Evolutionary conservation across 1,140 invertebrate species (phyloP), one percentile per base, ranked within the genome.

Genomic region (Luehdorfia chinensis): DNA sequence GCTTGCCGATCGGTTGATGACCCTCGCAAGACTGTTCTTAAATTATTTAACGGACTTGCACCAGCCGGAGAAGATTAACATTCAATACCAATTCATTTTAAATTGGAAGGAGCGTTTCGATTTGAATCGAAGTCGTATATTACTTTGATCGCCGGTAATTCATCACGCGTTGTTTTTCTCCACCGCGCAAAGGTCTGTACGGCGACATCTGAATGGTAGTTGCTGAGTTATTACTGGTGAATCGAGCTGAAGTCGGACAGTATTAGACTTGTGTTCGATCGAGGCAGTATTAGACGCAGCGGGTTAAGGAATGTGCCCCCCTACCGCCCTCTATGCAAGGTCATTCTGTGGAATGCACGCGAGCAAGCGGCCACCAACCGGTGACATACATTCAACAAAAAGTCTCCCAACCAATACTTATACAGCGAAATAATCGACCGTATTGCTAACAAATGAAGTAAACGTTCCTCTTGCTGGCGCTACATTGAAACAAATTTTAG

Each of bases 181-280:
- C 53, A 59, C n/a, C n/a, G n/a, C n/a, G n/a, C n/a, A n/a, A n/a
- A n/a, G n/a, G n/a, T n/a, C n/a, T n/a, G n/a, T n/a, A 55, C 47
- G 48, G 47, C 46, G 70, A 73, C 70, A 61, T 34, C 50, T 68
- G 61, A 68, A 70, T 74, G 59, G 59, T 7, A 6, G n/a, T n/a
- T n/a, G 27, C 47, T 21, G 52, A 64, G 44, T 64, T 56, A 59
- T 44, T 27, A 43, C 50, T 50, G n/a, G n/a, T n/a, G n/a, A n/a
- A 51, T 49, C 41, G 41, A 50, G 30, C 27, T 46, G 47, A 46
- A 50, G 48, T 32, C 33, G 16, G 31, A 47, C 34, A 25, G 52
- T 43, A 43, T 15, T 33, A 25, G 18, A n/a, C n/a, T n/a, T n/a
- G n/a, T 8, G 30, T 27, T 27, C 25, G 25, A n/a, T n/a, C 18